These are phyloP conservation scores for Spongia lamella DNA, from an alignment of 37 sponge, comb jelly and placozoan genomes.

Conservation along the genomic window DNA sequence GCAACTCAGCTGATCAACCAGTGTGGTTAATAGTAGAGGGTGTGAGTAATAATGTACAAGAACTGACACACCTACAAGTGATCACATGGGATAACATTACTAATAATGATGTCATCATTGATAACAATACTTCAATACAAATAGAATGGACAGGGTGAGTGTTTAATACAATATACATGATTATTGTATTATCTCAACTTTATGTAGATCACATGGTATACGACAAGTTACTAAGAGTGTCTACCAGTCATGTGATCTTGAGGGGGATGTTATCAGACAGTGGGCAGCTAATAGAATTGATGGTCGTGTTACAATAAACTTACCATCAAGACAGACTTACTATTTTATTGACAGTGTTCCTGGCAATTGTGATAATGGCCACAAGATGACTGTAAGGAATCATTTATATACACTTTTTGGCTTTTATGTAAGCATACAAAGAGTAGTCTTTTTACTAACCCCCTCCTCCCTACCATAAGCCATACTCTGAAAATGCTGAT, in stretches of 20 bases:
- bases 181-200: too few species aligned
- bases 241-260: conserved; percentile 60
- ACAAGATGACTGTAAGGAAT: conserved; percentile 62
- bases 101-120: background rate
- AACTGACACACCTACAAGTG: background rate
- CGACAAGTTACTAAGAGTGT: conserved; percentile 34
- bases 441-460: too few species aligned
- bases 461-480: too few species aligned
- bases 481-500: too few species aligned
- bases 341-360: conserved; percentile 73
- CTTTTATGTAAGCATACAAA: too few species aligned
- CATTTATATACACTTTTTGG: too few species aligned
- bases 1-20: conserved; percentile 54
- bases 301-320: conserved; percentile 14
- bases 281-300: conserved; percentile 20
- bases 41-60: conserved; percentile 31
- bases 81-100: conserved; percentile 38
- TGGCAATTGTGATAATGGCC: conserved; percentile 50
- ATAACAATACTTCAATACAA: background rate
- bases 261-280: background rate
- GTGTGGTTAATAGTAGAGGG: conserved; percentile 41
- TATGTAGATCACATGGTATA: conserved; percentile 48
- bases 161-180: too few species aligned
- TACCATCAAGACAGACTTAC: conserved; percentile 24
- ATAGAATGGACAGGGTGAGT: conserved; percentile 73